Base-by-base conservation (phyloP, 2,888 invertebrate genomes). In the Sesamia inferens region DNA sequence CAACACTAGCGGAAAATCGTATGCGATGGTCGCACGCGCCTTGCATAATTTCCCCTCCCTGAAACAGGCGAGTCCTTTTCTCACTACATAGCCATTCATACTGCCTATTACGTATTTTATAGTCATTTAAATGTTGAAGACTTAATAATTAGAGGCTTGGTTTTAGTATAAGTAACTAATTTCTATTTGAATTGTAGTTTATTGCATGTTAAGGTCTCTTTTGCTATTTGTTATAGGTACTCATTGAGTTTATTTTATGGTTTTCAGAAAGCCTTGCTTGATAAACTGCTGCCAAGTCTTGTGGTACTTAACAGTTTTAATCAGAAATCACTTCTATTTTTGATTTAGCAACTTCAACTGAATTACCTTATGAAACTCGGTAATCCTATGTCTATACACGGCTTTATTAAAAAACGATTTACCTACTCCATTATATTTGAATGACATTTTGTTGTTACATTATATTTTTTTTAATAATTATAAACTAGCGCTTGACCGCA, bases 1-100 rank as follows among this genome's bases (percentile, higher is more conserved):
- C 88, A 90, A 89, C 88, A 89, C 88, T 62, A 75, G 75, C 78
- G 64, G 68, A 72, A 83, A 84, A 74, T 73, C 62, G 39, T 69
- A 75, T 66, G 71, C 64, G 61, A 74, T 74, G 51, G 70, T 65
- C 79, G 81, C 81, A 87, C 84, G 86, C 82, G 86, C 72, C 82
- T 85, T 81, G 88, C 88, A 90, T 91, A 90, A 90, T 87, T 85
- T 83, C 63, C 71, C 44, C 80, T 85, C 79, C 61, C 47, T 69
- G 70, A 83, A 83, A 81, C 58, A 71, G 65, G 22, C 74, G 70
- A 83, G 69, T 64, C 74, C 70, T 81, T 74, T 78, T 74, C 75
- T 71, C 19, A 65, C 61, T 68, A 71, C 54, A 71, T 77, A 55
- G 48, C 39, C 74, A 79, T 86, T 84, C 78, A 76, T 68, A 65